Conservation (phyloP, 2,797 vertebrate genomes). For the Graptemys geographica region DNA sequence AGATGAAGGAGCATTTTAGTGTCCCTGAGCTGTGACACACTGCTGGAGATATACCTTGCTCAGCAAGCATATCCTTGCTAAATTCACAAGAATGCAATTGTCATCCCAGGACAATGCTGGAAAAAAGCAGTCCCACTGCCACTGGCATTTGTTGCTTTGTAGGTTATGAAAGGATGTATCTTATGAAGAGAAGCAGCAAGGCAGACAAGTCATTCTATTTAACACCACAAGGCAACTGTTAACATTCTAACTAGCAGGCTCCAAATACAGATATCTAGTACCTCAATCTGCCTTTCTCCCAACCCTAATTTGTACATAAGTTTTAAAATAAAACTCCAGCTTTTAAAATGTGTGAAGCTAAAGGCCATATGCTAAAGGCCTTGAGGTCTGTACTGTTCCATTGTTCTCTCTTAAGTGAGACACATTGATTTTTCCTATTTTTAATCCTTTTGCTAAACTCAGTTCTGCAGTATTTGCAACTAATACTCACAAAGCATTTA, state of each 20-base stretch:
- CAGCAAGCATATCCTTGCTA: not conserved
- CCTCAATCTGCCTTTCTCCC: not conserved
- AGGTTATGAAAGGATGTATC: not conserved
- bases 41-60: conserved; percentile 33
- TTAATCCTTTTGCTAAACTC: not conserved
- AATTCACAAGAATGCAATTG: not conserved
- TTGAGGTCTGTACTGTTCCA: not conserved
- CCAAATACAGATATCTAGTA: not conserved
- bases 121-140: not conserved
- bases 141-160: not conserved
- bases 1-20: conserved; percentile 8
- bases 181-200: not conserved
- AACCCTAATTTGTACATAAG: not conserved
- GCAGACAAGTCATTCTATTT: not conserved
- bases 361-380: not conserved
- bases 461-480: not conserved
- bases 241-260: not conserved
- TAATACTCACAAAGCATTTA: not conserved
- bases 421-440: not conserved
- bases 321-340: not conserved
- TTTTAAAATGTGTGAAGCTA: rapidly evolving
- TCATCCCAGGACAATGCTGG: not conserved
- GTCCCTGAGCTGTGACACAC: conserved; percentile 20
- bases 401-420: not conserved
- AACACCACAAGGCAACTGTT: not conserved